Evolutionary conservation across 2,113 vertebrate species (phyloP).

Genomic region (Silurus meridionalis): DNA sequence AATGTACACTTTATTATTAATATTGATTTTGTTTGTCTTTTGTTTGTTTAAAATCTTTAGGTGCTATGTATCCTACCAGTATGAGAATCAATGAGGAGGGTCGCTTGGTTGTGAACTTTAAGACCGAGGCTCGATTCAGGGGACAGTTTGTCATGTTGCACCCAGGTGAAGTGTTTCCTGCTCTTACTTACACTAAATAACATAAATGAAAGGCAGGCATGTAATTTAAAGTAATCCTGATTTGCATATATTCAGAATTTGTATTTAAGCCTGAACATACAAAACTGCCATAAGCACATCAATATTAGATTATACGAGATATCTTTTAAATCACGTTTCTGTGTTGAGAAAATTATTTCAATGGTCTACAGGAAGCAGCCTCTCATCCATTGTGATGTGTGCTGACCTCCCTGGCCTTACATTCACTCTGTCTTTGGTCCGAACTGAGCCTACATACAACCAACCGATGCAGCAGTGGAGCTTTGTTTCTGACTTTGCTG

Average conservation of each 20-base stretch:
- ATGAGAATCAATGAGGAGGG: slow-evolving; percentile 84
- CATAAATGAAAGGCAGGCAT: background rate
- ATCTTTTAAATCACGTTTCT: background rate
- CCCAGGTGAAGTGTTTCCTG: slow-evolving; percentile 68
- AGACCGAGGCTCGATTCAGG: slow-evolving; percentile 80
- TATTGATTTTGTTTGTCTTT: slow-evolving; percentile 3
- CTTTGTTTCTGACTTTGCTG: slow-evolving; percentile 82
- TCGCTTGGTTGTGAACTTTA: slow-evolving; percentile 83
- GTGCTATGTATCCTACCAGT: slow-evolving; percentile 83
- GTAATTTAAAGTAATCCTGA: background rate
- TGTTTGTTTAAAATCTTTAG: slow-evolving; percentile 59
- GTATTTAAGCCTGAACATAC: background rate
- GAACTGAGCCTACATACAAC: slow-evolving; percentile 76
- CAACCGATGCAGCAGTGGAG: slow-evolving; percentile 84
- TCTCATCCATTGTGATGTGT: slow-evolving; percentile 75
- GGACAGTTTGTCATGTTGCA: slow-evolving; percentile 83
- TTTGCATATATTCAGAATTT: background rate
- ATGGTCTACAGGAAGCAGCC: slow-evolving; percentile 55
- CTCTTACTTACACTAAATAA: background rate
- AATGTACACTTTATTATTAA: background rate
- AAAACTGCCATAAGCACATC: background rate
- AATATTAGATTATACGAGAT: background rate
- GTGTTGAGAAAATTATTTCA: background rate
- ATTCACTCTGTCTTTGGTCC: slow-evolving; percentile 75
- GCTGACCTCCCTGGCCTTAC: slow-evolving; percentile 76